A percentile compares a stretch with the other conserved stretches of the same genome.
phyloP scores from a whole-genome alignment of 2,888 invertebrate genomes.

The Tenodera sinensis region DNA sequence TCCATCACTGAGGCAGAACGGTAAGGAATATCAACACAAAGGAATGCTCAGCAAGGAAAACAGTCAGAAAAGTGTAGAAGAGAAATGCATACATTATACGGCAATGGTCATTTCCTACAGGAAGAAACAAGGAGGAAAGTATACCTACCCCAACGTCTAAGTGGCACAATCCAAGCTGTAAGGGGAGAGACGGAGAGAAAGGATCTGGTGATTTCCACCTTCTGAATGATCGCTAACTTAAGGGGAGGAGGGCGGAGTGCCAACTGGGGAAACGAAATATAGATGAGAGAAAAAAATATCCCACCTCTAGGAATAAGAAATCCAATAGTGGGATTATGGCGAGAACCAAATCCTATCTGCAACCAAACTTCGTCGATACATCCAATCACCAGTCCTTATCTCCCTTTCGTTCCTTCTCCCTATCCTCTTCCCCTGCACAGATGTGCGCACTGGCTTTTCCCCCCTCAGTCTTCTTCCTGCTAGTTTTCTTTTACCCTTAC shows the following conservation, averaged over 20 bases:
- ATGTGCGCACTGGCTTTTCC: too few species aligned
- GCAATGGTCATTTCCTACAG: not conserved
- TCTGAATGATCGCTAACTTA: not conserved
- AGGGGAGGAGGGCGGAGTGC: not conserved
- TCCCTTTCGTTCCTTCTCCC: not conserved
- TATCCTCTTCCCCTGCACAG: too few species aligned
- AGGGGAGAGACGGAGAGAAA: not conserved
- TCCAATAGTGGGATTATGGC: slow-evolving; percentile 7
- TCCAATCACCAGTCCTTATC: not conserved
- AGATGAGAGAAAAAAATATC: not conserved
- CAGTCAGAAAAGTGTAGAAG: not conserved
- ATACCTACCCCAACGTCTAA: not conserved
- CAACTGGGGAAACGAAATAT: not conserved
- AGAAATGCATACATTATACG: not conserved
- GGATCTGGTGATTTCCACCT: not conserved
- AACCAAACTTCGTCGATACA: not conserved
- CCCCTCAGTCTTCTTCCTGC: too few species aligned
- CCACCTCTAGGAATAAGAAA: not conserved
- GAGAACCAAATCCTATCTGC: not conserved
- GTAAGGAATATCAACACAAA: too few species aligned
- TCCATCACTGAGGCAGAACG: too few species aligned
- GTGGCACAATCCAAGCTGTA: not conserved
- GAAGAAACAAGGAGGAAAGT: not conserved
- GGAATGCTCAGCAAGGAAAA: not conserved
- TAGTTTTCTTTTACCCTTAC: too few species aligned